Percentiles rank a stretch among this genome's conserved stretches.
Evolutionary conservation across 2,888 invertebrate species (phyloP).

Genomic region (Pseudococcus longispinus): DNA sequence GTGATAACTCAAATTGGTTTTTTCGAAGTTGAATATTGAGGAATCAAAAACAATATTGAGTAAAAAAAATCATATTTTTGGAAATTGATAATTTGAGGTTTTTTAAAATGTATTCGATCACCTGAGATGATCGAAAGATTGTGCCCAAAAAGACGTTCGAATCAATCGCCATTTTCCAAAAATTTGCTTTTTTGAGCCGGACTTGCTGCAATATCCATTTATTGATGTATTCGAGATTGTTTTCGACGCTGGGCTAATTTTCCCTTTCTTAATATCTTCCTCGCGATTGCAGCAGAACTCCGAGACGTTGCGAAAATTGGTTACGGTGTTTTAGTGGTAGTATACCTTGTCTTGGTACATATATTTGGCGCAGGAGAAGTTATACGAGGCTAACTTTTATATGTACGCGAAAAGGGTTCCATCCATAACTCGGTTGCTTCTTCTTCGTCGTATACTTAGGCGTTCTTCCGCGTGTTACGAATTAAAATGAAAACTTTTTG

Average conservation of each 20-base stretch:
- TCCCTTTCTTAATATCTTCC: background rate
- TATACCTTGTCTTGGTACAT: background rate
- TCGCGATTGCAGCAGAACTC: background rate
- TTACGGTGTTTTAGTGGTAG: background rate
- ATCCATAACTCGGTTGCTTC: background rate
- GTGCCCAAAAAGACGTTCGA: too few species aligned
- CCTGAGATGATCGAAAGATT: too few species aligned
- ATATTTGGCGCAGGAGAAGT: background rate
- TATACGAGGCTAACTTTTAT: background rate
- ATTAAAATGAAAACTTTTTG: slow-evolving; percentile 17
- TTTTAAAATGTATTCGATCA: too few species aligned
- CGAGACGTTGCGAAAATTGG: background rate
- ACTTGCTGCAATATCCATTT: too few species aligned
- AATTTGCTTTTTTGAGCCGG: too few species aligned
- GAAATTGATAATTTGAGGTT: too few species aligned
- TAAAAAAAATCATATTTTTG: too few species aligned
- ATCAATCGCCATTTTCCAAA: too few species aligned
- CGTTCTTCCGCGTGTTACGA: slow-evolving; percentile 15
- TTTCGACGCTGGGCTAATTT: background rate
- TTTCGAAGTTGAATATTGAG: too few species aligned
- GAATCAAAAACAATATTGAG: too few species aligned
- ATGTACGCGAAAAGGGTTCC: background rate
- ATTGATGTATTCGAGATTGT: too few species aligned
- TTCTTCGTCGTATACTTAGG: background rate
- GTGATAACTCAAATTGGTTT: too few species aligned